phyloP scores from a whole-genome alignment of 2,797 vertebrate species.

The Cynodonichthys magdalenae region DNA sequence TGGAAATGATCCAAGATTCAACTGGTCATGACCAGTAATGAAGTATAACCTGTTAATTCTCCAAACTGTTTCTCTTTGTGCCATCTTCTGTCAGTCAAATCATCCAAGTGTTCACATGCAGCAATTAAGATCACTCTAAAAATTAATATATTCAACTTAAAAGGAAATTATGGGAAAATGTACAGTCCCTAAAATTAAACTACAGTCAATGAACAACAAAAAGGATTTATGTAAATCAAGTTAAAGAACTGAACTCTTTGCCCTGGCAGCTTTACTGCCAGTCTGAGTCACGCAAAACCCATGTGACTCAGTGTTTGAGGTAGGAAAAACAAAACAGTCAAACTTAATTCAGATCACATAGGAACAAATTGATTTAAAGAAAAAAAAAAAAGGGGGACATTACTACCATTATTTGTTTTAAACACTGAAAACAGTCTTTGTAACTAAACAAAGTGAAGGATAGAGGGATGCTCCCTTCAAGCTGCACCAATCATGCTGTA shows the following conservation, averaged over 20 bases:
- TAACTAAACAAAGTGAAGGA: too few relatives aligned
- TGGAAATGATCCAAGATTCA: constrained; percentile 24
- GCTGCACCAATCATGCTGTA: too few relatives aligned
- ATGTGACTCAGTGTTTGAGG: constrained; percentile 10
- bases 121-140: not conserved
- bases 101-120: not conserved
- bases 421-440: too few relatives aligned
- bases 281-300: constrained; percentile 8
- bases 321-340: constrained; percentile 8
- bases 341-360: constrained; percentile 22
- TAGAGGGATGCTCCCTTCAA: too few relatives aligned
- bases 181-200: not conserved
- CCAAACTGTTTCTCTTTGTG: constrained; percentile 25
- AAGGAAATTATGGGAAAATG: not conserved
- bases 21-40: constrained; percentile 50
- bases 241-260: constrained; percentile 1
- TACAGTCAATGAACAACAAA: constrained; percentile 4
- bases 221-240: too few relatives aligned
- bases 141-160: not conserved
- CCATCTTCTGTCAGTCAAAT: constrained; percentile 5
- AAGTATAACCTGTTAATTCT: constrained; percentile 49
- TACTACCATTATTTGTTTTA: too few relatives aligned
- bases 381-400: too few relatives aligned
- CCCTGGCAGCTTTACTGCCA: not conserved
- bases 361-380: constrained; percentile 1